These are phyloP conservation scores for Bucco capensis DNA, from an alignment of 2,113 vertebrate species.

Conservation along the genomic window DNA sequence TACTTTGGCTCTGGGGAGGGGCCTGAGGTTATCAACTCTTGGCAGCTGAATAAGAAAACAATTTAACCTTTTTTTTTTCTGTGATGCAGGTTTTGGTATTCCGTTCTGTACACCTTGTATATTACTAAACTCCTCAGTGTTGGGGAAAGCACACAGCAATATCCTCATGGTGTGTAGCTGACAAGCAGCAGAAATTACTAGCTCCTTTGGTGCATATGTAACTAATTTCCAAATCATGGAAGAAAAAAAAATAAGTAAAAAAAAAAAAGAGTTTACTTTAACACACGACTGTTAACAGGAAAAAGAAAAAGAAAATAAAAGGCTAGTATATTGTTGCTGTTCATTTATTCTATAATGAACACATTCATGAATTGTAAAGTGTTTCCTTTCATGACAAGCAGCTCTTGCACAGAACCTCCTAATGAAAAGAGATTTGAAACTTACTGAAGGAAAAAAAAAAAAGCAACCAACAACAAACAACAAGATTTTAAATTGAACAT, in stretches of 20 bases:
- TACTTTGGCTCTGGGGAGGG: conserved; percentile 39
- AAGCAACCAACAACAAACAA: not conserved
- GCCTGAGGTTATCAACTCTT: conserved; percentile 48
- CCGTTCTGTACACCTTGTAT: conserved; percentile 53
- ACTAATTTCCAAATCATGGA: conserved; percentile 70
- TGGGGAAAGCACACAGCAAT: conserved; percentile 80
- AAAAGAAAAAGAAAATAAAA: conserved; percentile 21
- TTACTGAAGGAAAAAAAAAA: conserved; percentile 54
- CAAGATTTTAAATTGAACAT: conserved; percentile 58
- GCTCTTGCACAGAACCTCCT: conserved; percentile 85
- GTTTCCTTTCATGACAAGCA: conserved; percentile 62
- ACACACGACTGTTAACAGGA: conserved; percentile 78
- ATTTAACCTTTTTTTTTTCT: conserved; percentile 32
- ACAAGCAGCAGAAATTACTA: conserved; percentile 62
- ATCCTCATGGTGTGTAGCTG: conserved; percentile 75
- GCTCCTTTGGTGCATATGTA: conserved; percentile 79
- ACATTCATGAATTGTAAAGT: conserved; percentile 67
- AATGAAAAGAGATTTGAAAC: conserved; percentile 62
- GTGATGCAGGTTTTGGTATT: conserved; percentile 65
- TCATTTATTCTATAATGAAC: conserved; percentile 77
- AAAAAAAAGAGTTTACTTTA: conserved; percentile 52
- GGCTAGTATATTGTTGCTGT: conserved; percentile 71
- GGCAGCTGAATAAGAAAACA: conserved; percentile 69
- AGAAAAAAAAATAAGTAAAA: not conserved
- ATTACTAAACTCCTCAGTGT: conserved; percentile 62